These are phyloP conservation scores for Bagarius yarrelli DNA, from an alignment of 2,113 vertebrate genomes.

Conservation along the genomic window DNA sequence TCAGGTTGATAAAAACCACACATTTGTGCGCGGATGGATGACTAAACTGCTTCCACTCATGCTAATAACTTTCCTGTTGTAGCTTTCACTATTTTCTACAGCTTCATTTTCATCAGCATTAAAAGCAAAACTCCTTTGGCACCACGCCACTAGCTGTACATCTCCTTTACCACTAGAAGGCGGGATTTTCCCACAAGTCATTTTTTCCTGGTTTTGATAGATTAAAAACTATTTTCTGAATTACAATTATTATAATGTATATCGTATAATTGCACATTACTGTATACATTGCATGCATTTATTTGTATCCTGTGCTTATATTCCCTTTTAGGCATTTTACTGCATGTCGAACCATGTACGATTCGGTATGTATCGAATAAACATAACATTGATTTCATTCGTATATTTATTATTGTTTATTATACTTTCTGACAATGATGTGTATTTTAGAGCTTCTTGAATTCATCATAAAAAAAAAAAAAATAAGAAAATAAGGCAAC, in stretches of 20 bases:
- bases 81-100: conserved; percentile 17
- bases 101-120: neutral
- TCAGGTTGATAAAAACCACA: neutral
- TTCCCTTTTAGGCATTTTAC: neutral
- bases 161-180: conserved; percentile 42
- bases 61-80: conserved; percentile 3
- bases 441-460: neutral
- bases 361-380: no score
- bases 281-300: no score
- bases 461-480: no score
- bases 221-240: neutral
- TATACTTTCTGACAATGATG: neutral
- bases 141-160: neutral
- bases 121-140: neutral
- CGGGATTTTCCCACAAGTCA: conserved; percentile 27
- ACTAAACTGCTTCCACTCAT: neutral
- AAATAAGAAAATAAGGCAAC: neutral
- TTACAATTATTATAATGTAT: no score
- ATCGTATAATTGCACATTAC: no score
- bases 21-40: no score
- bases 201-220: neutral
- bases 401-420: neutral
- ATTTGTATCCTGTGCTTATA: no score
- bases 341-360: no score
- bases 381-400: neutral